Evolutionary conservation across 2,888 invertebrate genomes (phyloP).

Genomic region (Oscheius myriophilus): DNA sequence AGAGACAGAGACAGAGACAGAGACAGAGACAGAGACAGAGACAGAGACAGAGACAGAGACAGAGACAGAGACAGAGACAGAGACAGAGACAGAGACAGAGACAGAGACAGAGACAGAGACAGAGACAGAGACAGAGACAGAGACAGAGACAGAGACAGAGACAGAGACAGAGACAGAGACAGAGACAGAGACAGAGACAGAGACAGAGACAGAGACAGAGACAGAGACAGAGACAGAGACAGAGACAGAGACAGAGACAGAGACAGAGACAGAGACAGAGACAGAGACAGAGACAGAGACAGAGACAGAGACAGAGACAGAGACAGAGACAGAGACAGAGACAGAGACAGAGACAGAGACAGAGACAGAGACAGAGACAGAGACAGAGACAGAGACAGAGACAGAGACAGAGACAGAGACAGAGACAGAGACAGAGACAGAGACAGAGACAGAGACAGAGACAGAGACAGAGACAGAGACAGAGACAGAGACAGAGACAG

Average conservation of each 20-base stretch:
- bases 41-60: constrained; percentile 5
- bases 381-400: neutral
- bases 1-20: constrained; percentile 5
- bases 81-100: neutral
- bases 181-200: constrained; percentile 4
- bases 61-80: constrained; percentile 10
- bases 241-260: neutral
- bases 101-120: neutral
- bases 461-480: neutral
- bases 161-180: constrained; percentile 4
- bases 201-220: neutral
- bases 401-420: neutral
- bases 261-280: neutral
- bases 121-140: constrained; percentile 10
- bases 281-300: neutral
- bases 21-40: constrained; percentile 1
- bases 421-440: neutral
- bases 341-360: neutral
- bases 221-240: neutral
- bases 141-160: constrained; percentile 7
- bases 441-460: constrained; percentile 1
- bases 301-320: neutral
- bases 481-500: neutral
- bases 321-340: constrained; percentile 3
- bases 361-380: neutral